Evolutionary conservation across 2,113 vertebrate species (phyloP).

Genomic region (Trogon surrucura): DNA sequence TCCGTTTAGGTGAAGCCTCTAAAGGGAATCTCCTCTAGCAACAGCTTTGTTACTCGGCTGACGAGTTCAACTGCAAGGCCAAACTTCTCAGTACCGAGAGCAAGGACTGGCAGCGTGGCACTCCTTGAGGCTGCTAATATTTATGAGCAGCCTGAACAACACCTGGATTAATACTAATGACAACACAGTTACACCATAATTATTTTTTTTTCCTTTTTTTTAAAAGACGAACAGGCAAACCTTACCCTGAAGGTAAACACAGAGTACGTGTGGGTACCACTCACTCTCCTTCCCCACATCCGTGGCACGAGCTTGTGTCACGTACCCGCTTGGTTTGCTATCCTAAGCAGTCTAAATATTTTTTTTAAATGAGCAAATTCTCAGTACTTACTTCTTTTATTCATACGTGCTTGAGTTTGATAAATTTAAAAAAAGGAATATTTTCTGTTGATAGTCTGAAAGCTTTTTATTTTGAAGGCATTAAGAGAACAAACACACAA

Average conservation of each 20-base stretch:
- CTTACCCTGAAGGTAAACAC: not conserved
- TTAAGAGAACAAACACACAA: not conserved
- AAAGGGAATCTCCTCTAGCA: not conserved
- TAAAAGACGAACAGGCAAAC: not conserved
- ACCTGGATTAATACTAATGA: not conserved
- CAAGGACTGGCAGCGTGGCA: fast-evolving
- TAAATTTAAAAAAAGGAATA: not conserved
- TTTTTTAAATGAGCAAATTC: not conserved
- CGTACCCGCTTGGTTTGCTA: not conserved
- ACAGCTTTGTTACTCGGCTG: not conserved
- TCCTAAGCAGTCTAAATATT: not conserved
- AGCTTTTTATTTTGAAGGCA: not conserved
- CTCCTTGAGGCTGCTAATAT: not conserved
- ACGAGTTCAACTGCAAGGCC: not conserved
- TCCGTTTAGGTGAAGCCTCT: fast-evolving
- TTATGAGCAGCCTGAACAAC: not conserved
- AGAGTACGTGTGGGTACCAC: not conserved
- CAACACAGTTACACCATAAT: not conserved
- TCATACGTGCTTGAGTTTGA: not conserved
- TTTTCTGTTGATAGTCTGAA: not conserved
- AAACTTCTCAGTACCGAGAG: not conserved
- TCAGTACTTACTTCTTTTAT: not conserved
- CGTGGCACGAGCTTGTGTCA: not conserved
- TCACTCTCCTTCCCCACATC: not conserved
- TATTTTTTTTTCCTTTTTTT: no score